Base-by-base conservation (phyloP, 2,888 invertebrate genomes). In the Yponomeuta plumbellus region DNA sequence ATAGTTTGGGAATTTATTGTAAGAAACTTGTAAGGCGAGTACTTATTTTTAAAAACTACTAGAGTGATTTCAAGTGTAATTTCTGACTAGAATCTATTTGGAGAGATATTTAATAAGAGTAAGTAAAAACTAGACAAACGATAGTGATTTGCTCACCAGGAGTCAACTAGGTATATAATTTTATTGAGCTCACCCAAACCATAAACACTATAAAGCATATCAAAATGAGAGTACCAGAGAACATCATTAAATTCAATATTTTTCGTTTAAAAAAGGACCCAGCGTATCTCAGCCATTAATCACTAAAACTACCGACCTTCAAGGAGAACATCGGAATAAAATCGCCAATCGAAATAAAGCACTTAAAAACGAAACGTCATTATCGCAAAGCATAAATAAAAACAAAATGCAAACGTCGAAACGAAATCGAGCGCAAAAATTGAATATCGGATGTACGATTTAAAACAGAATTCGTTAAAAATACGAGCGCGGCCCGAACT, bases 321-420 rank as follows among this genome's bases (percentile, higher is more conserved):
- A 85, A 85, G 87, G 77, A 83, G 86, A 85, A 88, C 89, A 89
- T 88, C 88, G 86, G 85, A 87, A 89, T 88, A 89, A 90, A 89
- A 89, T 90, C 88, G 86, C 82, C 89, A 89, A 89, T 90, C 89
- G 90, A 87, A 91, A 91, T 90, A 89, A 90, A 91, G 88, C 91
- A 91, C 91, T 91, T 91, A 90, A 90, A 52, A 87, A 79, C 87
- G 89, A 89, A 91, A 91, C 89, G 89, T 91, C 91, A 91, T 89
- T 91, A 91, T 91, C 91, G 88, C 88, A 85, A 86, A 86, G 86
- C 88, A 89, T 89, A 90, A 89, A 90, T 88, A 90, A 90, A 76
- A 78, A 77, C 80, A 80, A 80, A 21, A 52, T 17, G 44, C 44
- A 52, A 52, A 52, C 44, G 44, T 52, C 44, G 44, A 52, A 52